Evolutionary conservation across 2,797 vertebrate species (phyloP).

Genomic region (Gallirallus australis): DNA sequence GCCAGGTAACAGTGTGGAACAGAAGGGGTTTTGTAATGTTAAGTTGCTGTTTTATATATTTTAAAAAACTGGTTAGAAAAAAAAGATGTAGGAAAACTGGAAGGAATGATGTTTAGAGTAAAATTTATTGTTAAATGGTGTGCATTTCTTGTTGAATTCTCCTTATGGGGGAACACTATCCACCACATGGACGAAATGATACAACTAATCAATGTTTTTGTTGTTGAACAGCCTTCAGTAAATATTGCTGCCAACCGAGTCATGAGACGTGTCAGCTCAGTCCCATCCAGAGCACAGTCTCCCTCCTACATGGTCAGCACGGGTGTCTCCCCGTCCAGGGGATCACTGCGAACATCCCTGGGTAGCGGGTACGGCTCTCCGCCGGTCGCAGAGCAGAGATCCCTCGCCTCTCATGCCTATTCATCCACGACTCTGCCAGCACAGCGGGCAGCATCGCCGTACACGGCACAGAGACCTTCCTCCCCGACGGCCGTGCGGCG

Average conservation of each 20-base stretch:
- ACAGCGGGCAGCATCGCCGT: constrained; percentile 87
- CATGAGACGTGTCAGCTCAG: constrained; percentile 93
- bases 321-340: constrained; percentile 89
- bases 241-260: constrained; percentile 81
- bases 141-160: neutral
- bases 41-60: neutral
- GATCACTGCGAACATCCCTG: constrained; percentile 88
- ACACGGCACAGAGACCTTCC: constrained; percentile 80
- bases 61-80: neutral
- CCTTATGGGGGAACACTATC: neutral
- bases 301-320: constrained; percentile 87
- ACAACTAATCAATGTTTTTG: neutral
- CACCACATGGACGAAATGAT: no score
- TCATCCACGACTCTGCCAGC: constrained; percentile 90
- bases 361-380: constrained; percentile 90
- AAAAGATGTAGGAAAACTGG: neutral
- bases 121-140: neutral
- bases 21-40: fast-evolving
- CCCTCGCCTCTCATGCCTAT: constrained; percentile 84
- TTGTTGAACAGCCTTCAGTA: constrained; percentile 79
- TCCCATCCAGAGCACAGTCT: constrained; percentile 93
- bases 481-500: constrained; percentile 89
- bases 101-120: neutral
- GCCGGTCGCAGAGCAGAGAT: constrained; percentile 85
- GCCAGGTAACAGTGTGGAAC: neutral